Conservation (phyloP, 2,113 vertebrate species). For the Suricata suricatta region DNA sequence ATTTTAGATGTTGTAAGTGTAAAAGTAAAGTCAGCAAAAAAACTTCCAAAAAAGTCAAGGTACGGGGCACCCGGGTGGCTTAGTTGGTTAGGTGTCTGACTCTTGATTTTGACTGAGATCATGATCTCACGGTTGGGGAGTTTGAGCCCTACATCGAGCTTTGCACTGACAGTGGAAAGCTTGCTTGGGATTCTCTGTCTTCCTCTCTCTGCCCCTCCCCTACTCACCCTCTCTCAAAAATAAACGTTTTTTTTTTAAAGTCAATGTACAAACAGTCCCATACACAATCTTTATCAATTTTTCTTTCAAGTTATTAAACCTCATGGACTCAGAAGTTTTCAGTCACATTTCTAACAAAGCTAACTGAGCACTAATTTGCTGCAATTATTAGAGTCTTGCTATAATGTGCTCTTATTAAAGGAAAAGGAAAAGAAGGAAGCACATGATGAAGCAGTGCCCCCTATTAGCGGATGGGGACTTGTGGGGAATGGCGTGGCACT, state of each 20-base stretch:
- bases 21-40: slow-evolving; percentile 21
- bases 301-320: slow-evolving; percentile 30
- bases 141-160: too few relatives aligned
- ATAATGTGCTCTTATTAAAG: not conserved
- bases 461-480: not conserved
- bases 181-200: too few relatives aligned
- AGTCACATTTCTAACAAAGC: not conserved
- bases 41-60: not conserved
- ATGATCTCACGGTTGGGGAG: too few relatives aligned
- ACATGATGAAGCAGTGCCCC: not conserved
- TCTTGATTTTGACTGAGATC: too few relatives aligned
- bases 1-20: not conserved
- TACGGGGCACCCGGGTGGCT: not conserved
- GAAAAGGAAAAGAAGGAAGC: not conserved
- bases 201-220: too few relatives aligned
- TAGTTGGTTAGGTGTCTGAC: too few relatives aligned
- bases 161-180: too few relatives aligned
- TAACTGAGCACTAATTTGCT: not conserved
- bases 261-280: not conserved
- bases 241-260: not conserved
- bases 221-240: too few relatives aligned
- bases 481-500: accelerated
- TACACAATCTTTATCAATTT: not conserved
- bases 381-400: not conserved
- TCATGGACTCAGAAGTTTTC: not conserved